Evolutionary conservation across 2,888 invertebrate genomes (phyloP), one percentile per base, ranked within the genome.

Genomic region (Pollenia labialis): DNA sequence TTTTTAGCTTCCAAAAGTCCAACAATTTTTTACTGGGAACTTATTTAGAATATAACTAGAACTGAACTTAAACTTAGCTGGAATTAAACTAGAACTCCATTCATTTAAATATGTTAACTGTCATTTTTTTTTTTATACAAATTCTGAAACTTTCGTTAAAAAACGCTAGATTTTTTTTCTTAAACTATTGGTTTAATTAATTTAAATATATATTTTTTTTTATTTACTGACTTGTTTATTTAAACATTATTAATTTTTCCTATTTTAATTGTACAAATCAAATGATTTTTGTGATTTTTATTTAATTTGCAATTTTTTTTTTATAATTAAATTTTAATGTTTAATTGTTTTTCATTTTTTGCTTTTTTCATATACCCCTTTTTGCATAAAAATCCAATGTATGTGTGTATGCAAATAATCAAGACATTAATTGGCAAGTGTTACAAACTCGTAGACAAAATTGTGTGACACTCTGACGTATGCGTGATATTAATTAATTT

Each of bases 401-500:
- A 32, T 52, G 48, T 32, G 16, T 71, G 56, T 40, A 58, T 77
- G 56, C 12, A 56, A 72, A 56, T 72, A 72, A 81, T 81, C 40
- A 72, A 66, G 81, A 32, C 42, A 54, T 74, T 81, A 81, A 81
- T 81, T 81, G 81, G 72, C 81, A 81, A 81, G 81, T 81, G 81
- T 56, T 72, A 18, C 10, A 72, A 48, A 56, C 40, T 46, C 64
- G 52, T 42, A 56, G 1, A 60, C 14, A 58, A 60, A 60, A 52
- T 23, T 52, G 23, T 81, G 42, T 60, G 75, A 75, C 68, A 75
- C 18, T 46, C 6, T 68, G 81, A 42, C 75, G 69, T 74, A 69
- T 76, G 69, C 50, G 75, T 81, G 75, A 48, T 71, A 81, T 81
- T 76, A 85, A 71, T 81, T 71, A 81, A 85, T 81, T 81, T 75